Evolutionary conservation across 2,888 invertebrate genomes (phyloP).

Genomic region (Leucania comma): DNA sequence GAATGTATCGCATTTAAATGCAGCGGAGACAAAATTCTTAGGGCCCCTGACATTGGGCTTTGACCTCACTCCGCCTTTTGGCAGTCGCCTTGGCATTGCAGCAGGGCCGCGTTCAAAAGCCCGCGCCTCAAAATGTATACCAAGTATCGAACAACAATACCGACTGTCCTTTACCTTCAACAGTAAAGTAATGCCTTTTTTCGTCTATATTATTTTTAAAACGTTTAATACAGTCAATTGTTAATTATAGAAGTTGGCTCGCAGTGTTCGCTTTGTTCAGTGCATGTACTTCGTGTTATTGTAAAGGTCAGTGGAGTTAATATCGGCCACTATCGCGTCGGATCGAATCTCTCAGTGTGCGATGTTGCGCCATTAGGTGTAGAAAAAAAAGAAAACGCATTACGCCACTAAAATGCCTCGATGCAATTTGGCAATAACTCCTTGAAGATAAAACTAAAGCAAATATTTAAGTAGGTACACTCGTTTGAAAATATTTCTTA

Average conservation of each 20-base stretch:
- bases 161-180: slow-evolving; percentile 63
- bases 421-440: slow-evolving; percentile 43
- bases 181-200: slow-evolving; percentile 37
- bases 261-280: slow-evolving; percentile 66
- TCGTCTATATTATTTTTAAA: slow-evolving; percentile 70
- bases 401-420: slow-evolving; percentile 44
- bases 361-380: slow-evolving; percentile 58
- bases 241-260: slow-evolving; percentile 73
- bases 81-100: slow-evolving; percentile 89
- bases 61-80: slow-evolving; percentile 86
- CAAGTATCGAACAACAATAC: slow-evolving; percentile 57
- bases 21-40: slow-evolving; percentile 80
- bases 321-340: slow-evolving; percentile 63
- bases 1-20: slow-evolving; percentile 64
- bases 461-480: slow-evolving; percentile 28
- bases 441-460: slow-evolving; percentile 44
- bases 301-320: slow-evolving; percentile 69
- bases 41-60: slow-evolving; percentile 89
- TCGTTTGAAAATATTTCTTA: not conserved
- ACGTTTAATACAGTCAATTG: slow-evolving; percentile 63
- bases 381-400: slow-evolving; percentile 50
- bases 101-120: slow-evolving; percentile 77
- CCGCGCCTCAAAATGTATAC: slow-evolving; percentile 78
- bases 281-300: slow-evolving; percentile 62
- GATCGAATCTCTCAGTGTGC: slow-evolving; percentile 55